A percentile compares a stretch with the other conserved stretches of the same genome.
Conservation (phyloP, 2,888 invertebrate genomes). For the Hemicrepidius hirtus region DNA sequence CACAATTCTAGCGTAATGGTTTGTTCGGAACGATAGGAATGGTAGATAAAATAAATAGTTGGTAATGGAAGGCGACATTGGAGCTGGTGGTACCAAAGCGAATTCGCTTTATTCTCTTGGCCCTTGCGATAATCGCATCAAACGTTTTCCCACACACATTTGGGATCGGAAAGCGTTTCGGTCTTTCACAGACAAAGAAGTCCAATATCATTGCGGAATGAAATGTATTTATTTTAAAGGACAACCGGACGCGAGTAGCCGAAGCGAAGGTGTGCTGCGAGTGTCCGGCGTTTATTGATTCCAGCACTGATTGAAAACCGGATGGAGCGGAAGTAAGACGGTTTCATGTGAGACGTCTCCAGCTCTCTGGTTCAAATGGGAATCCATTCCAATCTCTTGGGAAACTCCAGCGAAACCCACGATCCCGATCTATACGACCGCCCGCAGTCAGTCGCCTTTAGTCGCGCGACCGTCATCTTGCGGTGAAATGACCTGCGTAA, state of each 20-base stretch:
- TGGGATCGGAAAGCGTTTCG: background rate
- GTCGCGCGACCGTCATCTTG: constrained; percentile 58
- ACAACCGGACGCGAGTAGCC: constrained; percentile 38
- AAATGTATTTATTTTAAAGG: constrained; percentile 37
- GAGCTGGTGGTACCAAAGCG: background rate
- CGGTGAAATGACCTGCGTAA: constrained; percentile 62
- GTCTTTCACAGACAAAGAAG: constrained; percentile 10
- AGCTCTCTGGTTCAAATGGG: constrained; percentile 64
- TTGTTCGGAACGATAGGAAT: background rate
- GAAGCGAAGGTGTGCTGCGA: constrained; percentile 52
- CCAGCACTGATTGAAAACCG: constrained; percentile 70
- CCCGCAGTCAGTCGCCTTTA: constrained; percentile 55
- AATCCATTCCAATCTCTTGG: constrained; percentile 64
- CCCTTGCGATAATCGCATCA: constrained; percentile 11
- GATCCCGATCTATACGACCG: constrained; percentile 44
- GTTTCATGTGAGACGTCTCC: constrained; percentile 67
- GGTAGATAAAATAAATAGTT: constrained; percentile 7
- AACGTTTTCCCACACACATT: constrained; percentile 8
- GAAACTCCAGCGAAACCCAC: constrained; percentile 55
- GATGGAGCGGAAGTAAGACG: constrained; percentile 71
- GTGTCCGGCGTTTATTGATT: constrained; percentile 66
- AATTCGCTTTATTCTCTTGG: constrained; percentile 12
- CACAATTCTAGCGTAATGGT: background rate
- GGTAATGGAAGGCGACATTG: constrained; percentile 7
- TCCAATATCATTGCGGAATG: constrained; percentile 37